These are phyloP conservation scores for Xylocampa areola DNA, from an alignment of 2,888 invertebrate genomes.

Conservation along the genomic window DNA sequence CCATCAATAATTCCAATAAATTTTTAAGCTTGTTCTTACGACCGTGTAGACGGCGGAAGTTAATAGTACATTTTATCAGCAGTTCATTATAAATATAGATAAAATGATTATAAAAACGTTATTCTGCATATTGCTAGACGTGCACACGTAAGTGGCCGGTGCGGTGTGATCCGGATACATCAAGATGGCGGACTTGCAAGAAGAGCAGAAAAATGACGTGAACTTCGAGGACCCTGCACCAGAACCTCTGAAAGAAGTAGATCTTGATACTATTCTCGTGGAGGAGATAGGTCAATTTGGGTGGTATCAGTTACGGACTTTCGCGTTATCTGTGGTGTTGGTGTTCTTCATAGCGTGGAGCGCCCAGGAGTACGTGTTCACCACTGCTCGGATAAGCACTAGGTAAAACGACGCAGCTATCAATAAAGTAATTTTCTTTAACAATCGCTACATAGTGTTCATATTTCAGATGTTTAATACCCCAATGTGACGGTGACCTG, in stretches of 20 bases:
- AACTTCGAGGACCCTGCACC: neutral
- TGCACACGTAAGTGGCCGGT: constrained; percentile 18
- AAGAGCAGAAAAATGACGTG: constrained; percentile 11
- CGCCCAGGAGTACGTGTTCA: constrained; percentile 78
- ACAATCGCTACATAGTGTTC: no score
- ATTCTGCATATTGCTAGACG: constrained; percentile 9
- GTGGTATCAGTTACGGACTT: constrained; percentile 70
- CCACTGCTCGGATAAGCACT: constrained; percentile 77
- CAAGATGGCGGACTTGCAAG: constrained; percentile 11
- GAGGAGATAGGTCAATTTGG: constrained; percentile 83
- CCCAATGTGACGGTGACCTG: constrained; percentile 68
- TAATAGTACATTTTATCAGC: constrained; percentile 41
- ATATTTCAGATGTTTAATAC: constrained; percentile 70
- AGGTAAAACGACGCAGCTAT: constrained; percentile 70
- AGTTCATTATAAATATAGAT: constrained; percentile 40
- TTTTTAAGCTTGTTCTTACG: constrained; percentile 29
- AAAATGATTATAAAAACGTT: constrained; percentile 27
- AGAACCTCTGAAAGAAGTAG: constrained; percentile 51
- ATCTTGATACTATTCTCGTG: constrained; percentile 75
- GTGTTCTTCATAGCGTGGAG: constrained; percentile 75
- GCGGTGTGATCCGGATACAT: neutral
- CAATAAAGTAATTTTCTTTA: no score
- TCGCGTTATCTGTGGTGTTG: constrained; percentile 64
- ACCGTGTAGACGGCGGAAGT: constrained; percentile 22
- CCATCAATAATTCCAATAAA: constrained; percentile 22